Percentiles rank a stretch among this genome's conserved stretches.
Conservation (phyloP, 2,113 vertebrate species). For the Manacus vitellinus region DNA sequence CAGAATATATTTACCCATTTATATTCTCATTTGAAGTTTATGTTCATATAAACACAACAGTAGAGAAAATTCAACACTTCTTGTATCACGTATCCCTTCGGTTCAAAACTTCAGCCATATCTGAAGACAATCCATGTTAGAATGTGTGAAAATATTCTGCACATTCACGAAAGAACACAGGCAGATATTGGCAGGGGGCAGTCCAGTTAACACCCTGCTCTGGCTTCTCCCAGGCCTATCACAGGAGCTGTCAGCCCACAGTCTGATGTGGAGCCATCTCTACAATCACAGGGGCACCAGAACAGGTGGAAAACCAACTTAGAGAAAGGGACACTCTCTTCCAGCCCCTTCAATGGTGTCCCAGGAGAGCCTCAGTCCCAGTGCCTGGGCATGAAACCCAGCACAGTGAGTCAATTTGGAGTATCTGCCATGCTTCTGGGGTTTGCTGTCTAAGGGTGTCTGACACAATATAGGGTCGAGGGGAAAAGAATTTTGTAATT, state of each 20-base stretch:
- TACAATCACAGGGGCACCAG: not conserved
- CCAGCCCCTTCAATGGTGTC: not conserved
- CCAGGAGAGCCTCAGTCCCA: not conserved
- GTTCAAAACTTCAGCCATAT: not conserved
- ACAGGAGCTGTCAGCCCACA: not conserved
- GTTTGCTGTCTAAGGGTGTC: not conserved
- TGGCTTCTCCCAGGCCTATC: not conserved
- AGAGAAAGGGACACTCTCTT: not conserved
- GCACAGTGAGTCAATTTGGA: accelerated
- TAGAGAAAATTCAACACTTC: not conserved
- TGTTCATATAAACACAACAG: not conserved
- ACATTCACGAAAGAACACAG: not conserved
- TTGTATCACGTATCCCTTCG: not conserved
- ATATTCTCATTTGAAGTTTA: not conserved
- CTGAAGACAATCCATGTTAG: not conserved
- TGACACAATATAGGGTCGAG: not conserved
- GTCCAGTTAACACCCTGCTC: not conserved
- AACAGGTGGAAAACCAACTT: not conserved
- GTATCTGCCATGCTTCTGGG: no score
- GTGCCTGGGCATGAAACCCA: not conserved
- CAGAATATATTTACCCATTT: not conserved
- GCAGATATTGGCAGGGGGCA: not conserved
- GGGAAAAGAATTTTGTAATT: not conserved
- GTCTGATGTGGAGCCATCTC: not conserved
- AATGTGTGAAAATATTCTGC: not conserved